Evolutionary conservation across 2,888 invertebrate genomes (phyloP).

Genomic region (Seira musarum): DNA sequence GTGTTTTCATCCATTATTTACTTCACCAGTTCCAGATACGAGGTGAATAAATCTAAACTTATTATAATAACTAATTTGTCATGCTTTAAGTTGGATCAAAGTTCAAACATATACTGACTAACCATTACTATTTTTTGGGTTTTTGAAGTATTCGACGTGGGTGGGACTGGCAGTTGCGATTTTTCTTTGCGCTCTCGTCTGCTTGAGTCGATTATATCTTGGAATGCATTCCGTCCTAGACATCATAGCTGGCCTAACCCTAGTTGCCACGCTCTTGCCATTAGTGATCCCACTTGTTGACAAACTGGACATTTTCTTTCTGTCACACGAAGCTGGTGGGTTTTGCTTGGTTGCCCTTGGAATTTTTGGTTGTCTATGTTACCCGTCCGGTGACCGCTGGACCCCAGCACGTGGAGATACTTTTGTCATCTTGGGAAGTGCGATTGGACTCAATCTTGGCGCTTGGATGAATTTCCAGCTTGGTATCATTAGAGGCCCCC

Average conservation of each 20-base stretch:
- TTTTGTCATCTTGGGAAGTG: conserved; percentile 87
- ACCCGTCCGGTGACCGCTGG: conserved; percentile 87
- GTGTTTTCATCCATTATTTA: conserved; percentile 92
- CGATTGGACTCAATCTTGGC: conserved; percentile 84
- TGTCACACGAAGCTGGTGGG: conserved; percentile 75
- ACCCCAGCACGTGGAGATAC: conserved; percentile 95
- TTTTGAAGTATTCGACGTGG: conserved; percentile 73
- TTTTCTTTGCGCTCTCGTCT: conserved; percentile 82
- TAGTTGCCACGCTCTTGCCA: conserved; percentile 81
- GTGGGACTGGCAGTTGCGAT: conserved; percentile 73
- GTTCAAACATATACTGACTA: too few relatives aligned
- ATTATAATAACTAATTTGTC: conserved; percentile 70
- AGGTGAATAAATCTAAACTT: conserved; percentile 71
- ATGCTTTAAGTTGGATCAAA: too few relatives aligned
- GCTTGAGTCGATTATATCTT: conserved; percentile 88
- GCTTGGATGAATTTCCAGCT: conserved; percentile 89
- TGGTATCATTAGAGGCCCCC: conserved; percentile 75
- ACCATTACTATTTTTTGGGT: too few relatives aligned
- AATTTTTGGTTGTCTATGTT: conserved; percentile 79
- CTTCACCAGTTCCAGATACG: conserved; percentile 86
- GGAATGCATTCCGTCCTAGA: conserved; percentile 96
- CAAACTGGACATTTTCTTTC: conserved; percentile 79
- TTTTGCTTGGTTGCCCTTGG: conserved; percentile 74
- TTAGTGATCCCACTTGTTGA: conserved; percentile 84
- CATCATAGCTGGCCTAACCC: conserved; percentile 83